phyloP scores from a whole-genome alignment of 2,113 vertebrate genomes.

The Indicator indicator region DNA sequence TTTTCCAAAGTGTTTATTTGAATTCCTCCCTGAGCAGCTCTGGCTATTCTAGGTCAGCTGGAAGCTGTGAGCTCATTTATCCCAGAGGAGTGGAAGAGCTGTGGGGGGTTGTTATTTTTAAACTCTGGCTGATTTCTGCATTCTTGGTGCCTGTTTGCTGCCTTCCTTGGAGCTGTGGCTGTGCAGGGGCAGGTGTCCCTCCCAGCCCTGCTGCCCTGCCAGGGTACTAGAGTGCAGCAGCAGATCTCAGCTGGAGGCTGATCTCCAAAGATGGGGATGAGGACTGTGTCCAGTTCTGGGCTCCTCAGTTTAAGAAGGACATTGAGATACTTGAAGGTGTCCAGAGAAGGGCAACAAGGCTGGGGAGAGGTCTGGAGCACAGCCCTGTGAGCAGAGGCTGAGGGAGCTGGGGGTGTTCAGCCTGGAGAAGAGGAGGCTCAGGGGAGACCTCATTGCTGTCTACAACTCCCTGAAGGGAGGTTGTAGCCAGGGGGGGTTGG shows the following conservation, averaged over 20 bases:
- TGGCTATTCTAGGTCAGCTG: slow-evolving; percentile 19
- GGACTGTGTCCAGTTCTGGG: too few relatives aligned
- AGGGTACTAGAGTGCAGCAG: accelerated
- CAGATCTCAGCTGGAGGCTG: background rate
- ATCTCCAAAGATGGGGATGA: background rate
- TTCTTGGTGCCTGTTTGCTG: background rate
- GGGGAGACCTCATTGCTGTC: too few relatives aligned
- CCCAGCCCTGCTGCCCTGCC: background rate
- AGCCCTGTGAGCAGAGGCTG: too few relatives aligned
- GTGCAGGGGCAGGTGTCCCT: background rate
- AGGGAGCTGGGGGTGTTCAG: too few relatives aligned
- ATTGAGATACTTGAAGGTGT: too few relatives aligned
- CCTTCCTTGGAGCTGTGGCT: slow-evolving; percentile 2
- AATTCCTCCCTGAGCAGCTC: slow-evolving; percentile 14
- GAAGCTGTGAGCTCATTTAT: slow-evolving; percentile 42
- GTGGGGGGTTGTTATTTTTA: slow-evolving; percentile 37
- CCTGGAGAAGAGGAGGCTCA: too few relatives aligned
- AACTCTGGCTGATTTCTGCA: background rate
- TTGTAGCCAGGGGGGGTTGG: too few relatives aligned
- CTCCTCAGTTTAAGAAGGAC: too few relatives aligned
- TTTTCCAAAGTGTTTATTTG: slow-evolving; percentile 45
- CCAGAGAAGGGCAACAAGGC: too few relatives aligned
- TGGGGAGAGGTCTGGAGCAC: too few relatives aligned
- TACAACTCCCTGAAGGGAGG: too few relatives aligned
- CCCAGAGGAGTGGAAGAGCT: background rate